These are phyloP conservation scores for Nicator chloris DNA, from an alignment of 2,113 vertebrate genomes.

Conservation along the genomic window DNA sequence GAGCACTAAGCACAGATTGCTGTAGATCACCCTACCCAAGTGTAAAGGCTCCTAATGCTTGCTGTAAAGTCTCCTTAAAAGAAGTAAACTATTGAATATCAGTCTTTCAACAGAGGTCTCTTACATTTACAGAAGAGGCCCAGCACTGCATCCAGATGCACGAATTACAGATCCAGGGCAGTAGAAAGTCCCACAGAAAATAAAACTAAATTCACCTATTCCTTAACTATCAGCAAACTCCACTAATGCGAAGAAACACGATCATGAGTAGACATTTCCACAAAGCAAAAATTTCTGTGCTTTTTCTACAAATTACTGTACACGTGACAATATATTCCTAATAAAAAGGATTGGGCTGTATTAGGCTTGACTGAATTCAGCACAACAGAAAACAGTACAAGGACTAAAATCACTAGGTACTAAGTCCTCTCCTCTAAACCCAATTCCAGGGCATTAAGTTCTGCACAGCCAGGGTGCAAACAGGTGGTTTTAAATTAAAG, in stretches of 20 bases:
- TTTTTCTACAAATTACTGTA: not conserved
- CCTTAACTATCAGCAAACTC: not conserved
- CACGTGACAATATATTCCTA: not conserved
- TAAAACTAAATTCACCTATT: not conserved
- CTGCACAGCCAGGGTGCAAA: not conserved
- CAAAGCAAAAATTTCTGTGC: not conserved
- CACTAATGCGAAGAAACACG: rapidly evolving
- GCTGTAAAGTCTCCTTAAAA: not conserved
- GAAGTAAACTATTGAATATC: not conserved
- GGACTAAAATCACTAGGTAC: not conserved
- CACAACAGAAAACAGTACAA: not conserved
- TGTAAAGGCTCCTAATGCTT: not conserved
- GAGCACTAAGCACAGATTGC: not conserved
- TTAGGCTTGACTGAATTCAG: not conserved
- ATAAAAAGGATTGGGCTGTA: not conserved
- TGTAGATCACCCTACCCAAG: not conserved
- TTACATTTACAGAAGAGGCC: not conserved
- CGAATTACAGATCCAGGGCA: not conserved
- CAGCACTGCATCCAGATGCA: not conserved
- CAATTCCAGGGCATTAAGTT: not conserved
- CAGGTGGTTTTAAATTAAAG: not conserved
- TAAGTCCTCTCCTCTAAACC: not conserved
- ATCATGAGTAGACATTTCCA: not conserved
- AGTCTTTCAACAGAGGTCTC: not conserved
- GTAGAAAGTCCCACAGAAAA: not conserved